Percentiles rank a stretch among this genome's conserved stretches.
Evolutionary conservation across 2,797 vertebrate genomes (phyloP).

Genomic region (Lateolabrax maculatus): DNA sequence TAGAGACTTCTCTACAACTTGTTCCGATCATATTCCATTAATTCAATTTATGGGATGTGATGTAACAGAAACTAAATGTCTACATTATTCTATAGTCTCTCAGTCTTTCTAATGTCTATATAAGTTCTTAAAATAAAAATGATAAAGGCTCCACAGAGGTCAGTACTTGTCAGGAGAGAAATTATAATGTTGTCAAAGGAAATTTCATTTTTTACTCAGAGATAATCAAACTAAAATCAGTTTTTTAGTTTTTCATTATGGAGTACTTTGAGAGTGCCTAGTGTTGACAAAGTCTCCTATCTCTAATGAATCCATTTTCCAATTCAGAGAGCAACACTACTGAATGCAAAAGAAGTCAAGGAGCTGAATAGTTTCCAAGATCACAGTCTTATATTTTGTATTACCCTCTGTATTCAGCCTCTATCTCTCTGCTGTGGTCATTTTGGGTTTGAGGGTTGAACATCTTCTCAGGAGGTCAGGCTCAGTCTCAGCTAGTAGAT

Average conservation of each 20-base stretch:
- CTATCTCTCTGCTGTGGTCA: neutral
- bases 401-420: conserved; percentile 2
- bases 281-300: conserved; percentile 8
- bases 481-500: conserved; percentile 17
- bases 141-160: neutral
- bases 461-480: conserved; percentile 33
- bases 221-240: neutral
- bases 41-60: too few relatives aligned
- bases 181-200: neutral
- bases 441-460: conserved; percentile 20
- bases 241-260: neutral
- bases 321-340: conserved; percentile 20
- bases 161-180: neutral
- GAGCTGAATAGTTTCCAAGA: conserved; percentile 24
- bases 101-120: neutral
- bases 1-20: neutral
- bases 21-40: too few relatives aligned
- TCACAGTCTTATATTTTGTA: conserved; percentile 6
- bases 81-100: too few relatives aligned
- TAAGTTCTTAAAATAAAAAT: neutral
- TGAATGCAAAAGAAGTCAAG: conserved; percentile 28
- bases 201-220: neutral
- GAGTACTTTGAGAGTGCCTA: conserved; percentile 4
- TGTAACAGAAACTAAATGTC: too few relatives aligned
- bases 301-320: conserved; percentile 34